Evolutionary conservation across 2,113 vertebrate genomes (phyloP).

Genomic region (Amblyornis subalaris): DNA sequence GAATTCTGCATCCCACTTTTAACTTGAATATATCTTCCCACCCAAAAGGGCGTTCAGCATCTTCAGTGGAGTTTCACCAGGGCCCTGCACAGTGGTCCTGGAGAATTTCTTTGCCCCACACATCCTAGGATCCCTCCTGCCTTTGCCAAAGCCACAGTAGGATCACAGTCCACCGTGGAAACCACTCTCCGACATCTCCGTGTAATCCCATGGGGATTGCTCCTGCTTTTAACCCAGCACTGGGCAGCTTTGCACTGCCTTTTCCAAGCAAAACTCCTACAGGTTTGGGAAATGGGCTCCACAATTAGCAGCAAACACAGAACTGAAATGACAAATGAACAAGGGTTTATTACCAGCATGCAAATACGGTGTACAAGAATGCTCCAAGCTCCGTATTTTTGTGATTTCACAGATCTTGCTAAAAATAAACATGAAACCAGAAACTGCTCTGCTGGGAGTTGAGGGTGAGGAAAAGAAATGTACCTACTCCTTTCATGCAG

Average conservation of each 20-base stretch:
- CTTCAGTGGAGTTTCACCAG: rapidly evolving
- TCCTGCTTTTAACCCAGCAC: not conserved
- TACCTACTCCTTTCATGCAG: not conserved
- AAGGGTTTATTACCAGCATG: not conserved
- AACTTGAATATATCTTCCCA: rapidly evolving
- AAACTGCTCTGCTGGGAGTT: not conserved
- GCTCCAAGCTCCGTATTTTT: not conserved
- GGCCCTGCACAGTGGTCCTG: not conserved
- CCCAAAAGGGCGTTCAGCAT: not conserved
- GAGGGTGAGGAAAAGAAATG: not conserved
- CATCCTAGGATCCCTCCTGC: not conserved
- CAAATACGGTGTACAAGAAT: not conserved
- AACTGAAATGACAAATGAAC: not conserved
- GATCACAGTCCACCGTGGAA: rapidly evolving
- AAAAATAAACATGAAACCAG: not conserved
- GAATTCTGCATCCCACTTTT: no score
- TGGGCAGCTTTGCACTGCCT: not conserved
- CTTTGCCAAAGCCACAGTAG: not conserved
- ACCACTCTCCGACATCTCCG: not conserved
- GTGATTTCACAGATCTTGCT: not conserved
- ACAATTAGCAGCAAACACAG: not conserved
- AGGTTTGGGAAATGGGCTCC: not conserved
- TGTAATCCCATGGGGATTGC: rapidly evolving
- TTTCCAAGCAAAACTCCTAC: not conserved
- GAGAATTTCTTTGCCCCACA: not conserved